Evolutionary conservation across 2,797 vertebrate genomes (phyloP).

Genomic region (Characodon lateralis): DNA sequence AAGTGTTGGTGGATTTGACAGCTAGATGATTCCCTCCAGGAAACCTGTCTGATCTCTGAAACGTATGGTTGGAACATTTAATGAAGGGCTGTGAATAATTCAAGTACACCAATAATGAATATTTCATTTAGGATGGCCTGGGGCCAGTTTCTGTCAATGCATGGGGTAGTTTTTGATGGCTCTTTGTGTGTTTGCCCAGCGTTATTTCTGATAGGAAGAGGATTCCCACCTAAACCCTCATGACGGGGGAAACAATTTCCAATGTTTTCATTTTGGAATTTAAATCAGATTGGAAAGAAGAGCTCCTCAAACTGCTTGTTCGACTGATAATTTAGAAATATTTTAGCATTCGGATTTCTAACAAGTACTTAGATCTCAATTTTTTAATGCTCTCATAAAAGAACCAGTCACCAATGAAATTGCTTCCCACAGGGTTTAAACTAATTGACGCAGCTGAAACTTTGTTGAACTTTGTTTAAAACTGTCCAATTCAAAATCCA

Average conservation of each 20-base stretch:
- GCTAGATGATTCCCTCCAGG: constrained; percentile 23
- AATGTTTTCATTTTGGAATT: constrained; percentile 6
- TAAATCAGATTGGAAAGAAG: constrained; percentile 1
- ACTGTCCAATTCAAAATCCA: background rate
- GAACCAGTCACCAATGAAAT: background rate
- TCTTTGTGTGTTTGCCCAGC: constrained; percentile 34
- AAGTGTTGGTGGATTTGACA: constrained; percentile 35
- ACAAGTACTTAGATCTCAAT: background rate
- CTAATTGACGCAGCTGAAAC: background rate
- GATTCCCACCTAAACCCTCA: background rate
- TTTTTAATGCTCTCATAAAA: background rate
- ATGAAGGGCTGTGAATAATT: constrained; percentile 67
- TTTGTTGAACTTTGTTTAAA: background rate
- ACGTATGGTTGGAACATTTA: constrained; percentile 45
- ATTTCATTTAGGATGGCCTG: constrained; percentile 45
- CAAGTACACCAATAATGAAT: constrained; percentile 52
- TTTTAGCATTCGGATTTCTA: constrained; percentile 4
- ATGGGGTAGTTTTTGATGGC: constrained; percentile 40
- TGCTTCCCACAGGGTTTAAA: constrained; percentile 1
- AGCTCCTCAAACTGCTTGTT: constrained; percentile 10
- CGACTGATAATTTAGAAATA: background rate
- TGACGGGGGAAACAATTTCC: constrained; percentile 11
- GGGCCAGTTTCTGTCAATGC: constrained; percentile 37
- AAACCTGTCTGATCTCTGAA: constrained; percentile 43
- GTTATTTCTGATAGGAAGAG: constrained; percentile 20